Evolutionary conservation across 2,888 invertebrate species (phyloP).

Genomic region (Hypolimnas misippus): DNA sequence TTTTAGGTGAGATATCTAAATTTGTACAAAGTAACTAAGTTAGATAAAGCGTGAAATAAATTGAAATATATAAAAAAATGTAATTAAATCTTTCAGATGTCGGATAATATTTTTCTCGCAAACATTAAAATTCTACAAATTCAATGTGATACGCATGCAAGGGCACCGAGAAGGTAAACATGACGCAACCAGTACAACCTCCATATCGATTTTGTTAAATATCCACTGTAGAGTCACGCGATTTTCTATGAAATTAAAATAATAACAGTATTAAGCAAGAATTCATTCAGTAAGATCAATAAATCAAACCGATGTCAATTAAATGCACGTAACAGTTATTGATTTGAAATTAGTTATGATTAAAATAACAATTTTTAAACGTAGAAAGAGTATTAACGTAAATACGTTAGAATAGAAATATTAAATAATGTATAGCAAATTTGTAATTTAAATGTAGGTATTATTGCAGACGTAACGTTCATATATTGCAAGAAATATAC

Average conservation of each 20-base stretch:
- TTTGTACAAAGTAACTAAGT: too few species aligned
- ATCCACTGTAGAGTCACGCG: slow-evolving; percentile 67
- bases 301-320: neutral
- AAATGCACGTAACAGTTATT: neutral
- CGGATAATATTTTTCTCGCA: neutral
- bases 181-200: slow-evolving; percentile 71
- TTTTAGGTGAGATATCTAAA: too few species aligned
- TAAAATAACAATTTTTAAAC: too few species aligned
- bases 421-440: neutral
- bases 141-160: slow-evolving; percentile 50
- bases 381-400: neutral
- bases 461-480: neutral
- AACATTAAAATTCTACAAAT: slow-evolving; percentile 26
- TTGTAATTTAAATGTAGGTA: neutral
- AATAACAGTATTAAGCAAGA: neutral
- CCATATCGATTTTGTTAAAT: slow-evolving; percentile 73
- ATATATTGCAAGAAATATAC: neutral
- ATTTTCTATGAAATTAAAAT: slow-evolving; percentile 45
- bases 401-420: neutral
- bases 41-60: too few species aligned
- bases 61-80: neutral
- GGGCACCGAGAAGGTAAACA: slow-evolving; percentile 63
- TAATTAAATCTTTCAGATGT: neutral
- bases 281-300: neutral
- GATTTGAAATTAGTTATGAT: neutral